Evolutionary conservation across 2,113 vertebrate species (phyloP).

Genomic region (Corvus hawaiiensis): DNA sequence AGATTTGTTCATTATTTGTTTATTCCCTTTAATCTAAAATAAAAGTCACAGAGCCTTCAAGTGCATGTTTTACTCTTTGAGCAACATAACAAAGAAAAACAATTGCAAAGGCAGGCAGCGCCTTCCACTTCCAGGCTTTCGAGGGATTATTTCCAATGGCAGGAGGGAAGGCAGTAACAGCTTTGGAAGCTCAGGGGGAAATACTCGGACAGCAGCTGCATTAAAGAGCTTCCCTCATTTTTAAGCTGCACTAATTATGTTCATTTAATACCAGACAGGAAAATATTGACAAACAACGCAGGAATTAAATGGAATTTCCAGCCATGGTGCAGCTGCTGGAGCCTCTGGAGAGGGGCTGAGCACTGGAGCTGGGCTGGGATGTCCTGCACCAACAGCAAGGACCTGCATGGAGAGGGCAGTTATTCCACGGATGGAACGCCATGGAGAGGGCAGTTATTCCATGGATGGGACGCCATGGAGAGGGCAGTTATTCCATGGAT

Average conservation of each 20-base stretch:
- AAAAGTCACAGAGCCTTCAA: conserved; percentile 21
- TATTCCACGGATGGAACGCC: neutral
- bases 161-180: conserved; percentile 27
- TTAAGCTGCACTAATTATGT: conserved; percentile 22
- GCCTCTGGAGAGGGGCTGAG: neutral
- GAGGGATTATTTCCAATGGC: conserved; percentile 39
- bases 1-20: neutral
- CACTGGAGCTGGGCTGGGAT: neutral
- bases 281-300: conserved; percentile 29
- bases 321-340: neutral
- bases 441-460: neutral
- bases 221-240: conserved; percentile 11
- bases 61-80: conserved; percentile 32
- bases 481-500: neutral
- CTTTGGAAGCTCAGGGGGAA: conserved; percentile 38
- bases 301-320: neutral
- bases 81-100: conserved; percentile 40
- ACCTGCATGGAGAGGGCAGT: neutral
- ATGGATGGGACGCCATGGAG: neutral
- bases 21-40: conserved; percentile 24
- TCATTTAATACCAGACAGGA: conserved; percentile 10
- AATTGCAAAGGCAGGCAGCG: conserved; percentile 11
- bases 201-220: conserved; percentile 46
- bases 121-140: conserved; percentile 35
- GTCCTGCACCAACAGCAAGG: neutral